A percentile compares a stretch with the other conserved stretches of the same genome.
phyloP scores from a whole-genome alignment of 1,140 invertebrate species.

The Drosophila mojavensis region DNA sequence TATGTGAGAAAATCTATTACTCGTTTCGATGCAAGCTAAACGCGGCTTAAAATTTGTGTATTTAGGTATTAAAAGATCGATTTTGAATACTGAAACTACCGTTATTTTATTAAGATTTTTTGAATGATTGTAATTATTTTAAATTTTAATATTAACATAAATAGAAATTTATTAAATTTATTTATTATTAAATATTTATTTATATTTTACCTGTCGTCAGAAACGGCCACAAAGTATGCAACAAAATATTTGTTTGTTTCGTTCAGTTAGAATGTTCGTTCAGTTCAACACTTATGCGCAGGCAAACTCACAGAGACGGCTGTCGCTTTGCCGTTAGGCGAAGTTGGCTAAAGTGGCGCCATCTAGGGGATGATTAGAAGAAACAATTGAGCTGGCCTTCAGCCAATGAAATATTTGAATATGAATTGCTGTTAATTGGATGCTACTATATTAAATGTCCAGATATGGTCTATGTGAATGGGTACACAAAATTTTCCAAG shows the following conservation, averaged over 20 bases:
- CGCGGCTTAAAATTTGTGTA: no score
- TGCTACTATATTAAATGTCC: no score
- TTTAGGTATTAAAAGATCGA: not conserved
- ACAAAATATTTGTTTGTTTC: not conserved
- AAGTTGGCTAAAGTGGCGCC: slow-evolving; percentile 2
- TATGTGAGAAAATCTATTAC: no score
- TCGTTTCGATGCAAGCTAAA: no score
- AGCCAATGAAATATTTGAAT: not conserved
- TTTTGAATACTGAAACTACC: not conserved
- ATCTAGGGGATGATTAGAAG: slow-evolving; percentile 13
- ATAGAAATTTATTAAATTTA: not conserved
- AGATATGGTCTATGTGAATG: not conserved
- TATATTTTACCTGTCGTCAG: no score
- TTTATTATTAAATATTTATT: not conserved
- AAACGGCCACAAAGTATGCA: slow-evolving; percentile 20
- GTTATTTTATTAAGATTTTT: no score
- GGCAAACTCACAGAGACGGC: not conserved
- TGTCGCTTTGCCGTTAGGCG: not conserved
- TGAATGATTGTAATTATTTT: no score
- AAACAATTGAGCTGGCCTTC: not conserved
- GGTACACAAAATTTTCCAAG: not conserved
- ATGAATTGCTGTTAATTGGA: not conserved
- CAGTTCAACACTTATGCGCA: slow-evolving; percentile 1
- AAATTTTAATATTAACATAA: not conserved
- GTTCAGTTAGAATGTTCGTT: not conserved